These are phyloP conservation scores for Melipona bicolor DNA, from an alignment of 2,888 invertebrate genomes.

Conservation along the genomic window DNA sequence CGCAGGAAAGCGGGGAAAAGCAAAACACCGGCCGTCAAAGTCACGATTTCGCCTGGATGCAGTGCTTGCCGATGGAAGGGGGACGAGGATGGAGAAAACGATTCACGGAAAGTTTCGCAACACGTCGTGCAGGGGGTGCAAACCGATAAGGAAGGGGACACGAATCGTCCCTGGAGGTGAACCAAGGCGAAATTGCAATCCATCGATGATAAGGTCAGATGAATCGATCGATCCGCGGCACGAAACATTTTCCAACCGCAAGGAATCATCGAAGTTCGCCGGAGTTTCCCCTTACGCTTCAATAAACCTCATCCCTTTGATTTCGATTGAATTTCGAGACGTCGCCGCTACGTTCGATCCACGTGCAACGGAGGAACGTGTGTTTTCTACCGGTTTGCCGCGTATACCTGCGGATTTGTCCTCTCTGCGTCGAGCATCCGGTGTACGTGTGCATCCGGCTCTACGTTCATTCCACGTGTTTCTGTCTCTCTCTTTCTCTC, in stretches of 20 bases:
- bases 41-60: slow-evolving; percentile 13
- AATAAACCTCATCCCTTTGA: slow-evolving; percentile 70
- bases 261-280: slow-evolving; percentile 56
- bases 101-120: slow-evolving; percentile 17
- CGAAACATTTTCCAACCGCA: slow-evolving; percentile 66
- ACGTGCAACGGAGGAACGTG: slow-evolving; percentile 21
- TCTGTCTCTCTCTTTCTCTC: background rate
- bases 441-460: background rate
- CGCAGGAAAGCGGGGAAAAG: slow-evolving; percentile 8
- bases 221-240: slow-evolving; percentile 63
- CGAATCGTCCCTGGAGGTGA: slow-evolving; percentile 62
- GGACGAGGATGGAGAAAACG: slow-evolving; percentile 1
- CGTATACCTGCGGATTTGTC: slow-evolving; percentile 25
- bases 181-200: slow-evolving; percentile 72
- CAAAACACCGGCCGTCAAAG: slow-evolving; percentile 13
- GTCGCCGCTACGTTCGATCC: slow-evolving; percentile 37
- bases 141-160: slow-evolving; percentile 58
- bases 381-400: slow-evolving; percentile 30
- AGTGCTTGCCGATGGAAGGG: slow-evolving; percentile 31
- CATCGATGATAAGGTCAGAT: slow-evolving; percentile 70
- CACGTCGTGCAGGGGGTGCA: slow-evolving; percentile 11
- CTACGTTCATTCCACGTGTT: background rate
- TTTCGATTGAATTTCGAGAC: slow-evolving; percentile 69
- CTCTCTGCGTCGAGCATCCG: slow-evolving; percentile 1
- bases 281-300: slow-evolving; percentile 63